phyloP scores from a whole-genome alignment of 2,113 vertebrate genomes.

The Syngnathoides biaculeatus region DNA sequence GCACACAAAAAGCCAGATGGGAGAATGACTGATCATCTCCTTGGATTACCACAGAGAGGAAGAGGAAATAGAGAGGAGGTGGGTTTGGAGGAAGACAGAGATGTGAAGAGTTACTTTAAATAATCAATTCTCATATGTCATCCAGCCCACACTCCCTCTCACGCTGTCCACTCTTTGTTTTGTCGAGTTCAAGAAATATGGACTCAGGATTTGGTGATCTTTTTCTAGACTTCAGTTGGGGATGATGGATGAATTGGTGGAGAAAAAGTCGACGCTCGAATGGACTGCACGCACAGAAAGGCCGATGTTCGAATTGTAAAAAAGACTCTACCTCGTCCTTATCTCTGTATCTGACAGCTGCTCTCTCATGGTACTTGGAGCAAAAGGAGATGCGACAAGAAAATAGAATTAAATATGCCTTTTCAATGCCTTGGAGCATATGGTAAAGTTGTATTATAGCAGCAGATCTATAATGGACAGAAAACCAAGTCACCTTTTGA shows the following conservation, averaged over 20 bases:
- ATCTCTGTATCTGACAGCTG: slow-evolving; percentile 48
- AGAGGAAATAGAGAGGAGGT: slow-evolving; percentile 19
- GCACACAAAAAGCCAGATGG: slow-evolving; percentile 47
- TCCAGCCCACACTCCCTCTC: slow-evolving; percentile 39
- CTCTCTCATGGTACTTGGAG: slow-evolving; percentile 38
- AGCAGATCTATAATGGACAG: slow-evolving; percentile 32
- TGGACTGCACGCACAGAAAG: slow-evolving; percentile 27
- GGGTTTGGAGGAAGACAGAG: slow-evolving; percentile 33
- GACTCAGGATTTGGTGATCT: slow-evolving; percentile 34
- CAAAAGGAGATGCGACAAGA: slow-evolving; percentile 18
- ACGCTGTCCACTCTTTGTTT: slow-evolving; percentile 26
- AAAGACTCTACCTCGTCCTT: slow-evolving; percentile 31
- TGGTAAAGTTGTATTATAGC: slow-evolving; percentile 21
- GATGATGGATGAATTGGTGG: slow-evolving; percentile 41
- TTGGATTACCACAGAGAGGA: slow-evolving; percentile 31
- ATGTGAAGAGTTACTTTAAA: slow-evolving; percentile 58
- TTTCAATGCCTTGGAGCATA: slow-evolving; percentile 27
- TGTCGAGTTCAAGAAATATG: slow-evolving; percentile 25
- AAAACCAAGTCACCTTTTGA: slow-evolving; percentile 9
- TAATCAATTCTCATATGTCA: slow-evolving; percentile 59
- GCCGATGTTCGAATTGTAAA: slow-evolving; percentile 30
- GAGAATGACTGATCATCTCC: slow-evolving; percentile 63
- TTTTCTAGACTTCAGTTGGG: slow-evolving; percentile 37
- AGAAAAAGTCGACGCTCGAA: slow-evolving; percentile 15
- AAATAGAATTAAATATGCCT: slow-evolving; percentile 57